Evolutionary conservation across 2,797 vertebrate species (phyloP).

Genomic region (Epinephelus coioides): DNA sequence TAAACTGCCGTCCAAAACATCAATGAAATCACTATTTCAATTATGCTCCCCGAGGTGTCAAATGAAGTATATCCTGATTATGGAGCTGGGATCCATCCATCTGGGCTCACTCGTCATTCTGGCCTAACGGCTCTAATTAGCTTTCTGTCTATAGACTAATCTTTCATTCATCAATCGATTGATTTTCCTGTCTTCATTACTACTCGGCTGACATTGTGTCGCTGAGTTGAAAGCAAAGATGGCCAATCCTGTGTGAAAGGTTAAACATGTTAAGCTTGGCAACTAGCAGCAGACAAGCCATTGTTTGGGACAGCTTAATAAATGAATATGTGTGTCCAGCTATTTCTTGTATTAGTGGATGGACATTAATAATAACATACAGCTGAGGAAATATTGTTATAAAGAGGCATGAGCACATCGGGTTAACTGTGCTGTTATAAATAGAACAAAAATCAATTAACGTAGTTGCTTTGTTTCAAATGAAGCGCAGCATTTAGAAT

Average conservation of each 20-base stretch:
- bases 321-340: constrained; percentile 64
- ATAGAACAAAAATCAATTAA: neutral
- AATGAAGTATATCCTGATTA: constrained; percentile 78
- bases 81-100: constrained; percentile 76
- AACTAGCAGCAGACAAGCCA: constrained; percentile 51
- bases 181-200: constrained; percentile 85
- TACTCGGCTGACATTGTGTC: constrained; percentile 65
- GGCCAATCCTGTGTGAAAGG: constrained; percentile 74
- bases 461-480: neutral
- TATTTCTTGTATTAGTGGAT: constrained; percentile 24
- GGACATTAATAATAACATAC: constrained; percentile 22
- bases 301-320: constrained; percentile 63
- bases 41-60: constrained; percentile 76
- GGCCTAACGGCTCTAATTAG: constrained; percentile 80
- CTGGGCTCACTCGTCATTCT: constrained; percentile 70
- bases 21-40: constrained; percentile 77
- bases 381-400: constrained; percentile 2
- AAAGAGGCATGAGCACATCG: constrained; percentile 3
- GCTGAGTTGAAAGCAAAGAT: constrained; percentile 67
- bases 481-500: neutral
- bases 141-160: constrained; percentile 84
- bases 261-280: constrained; percentile 80
- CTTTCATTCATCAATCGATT: constrained; percentile 86
- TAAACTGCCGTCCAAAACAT: constrained; percentile 53
- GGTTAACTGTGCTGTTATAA: neutral